Percentiles rank a stretch among this genome's conserved stretches.
Evolutionary conservation across 2,113 vertebrate genomes (phyloP).

Genomic region (Dromas ardeola): DNA sequence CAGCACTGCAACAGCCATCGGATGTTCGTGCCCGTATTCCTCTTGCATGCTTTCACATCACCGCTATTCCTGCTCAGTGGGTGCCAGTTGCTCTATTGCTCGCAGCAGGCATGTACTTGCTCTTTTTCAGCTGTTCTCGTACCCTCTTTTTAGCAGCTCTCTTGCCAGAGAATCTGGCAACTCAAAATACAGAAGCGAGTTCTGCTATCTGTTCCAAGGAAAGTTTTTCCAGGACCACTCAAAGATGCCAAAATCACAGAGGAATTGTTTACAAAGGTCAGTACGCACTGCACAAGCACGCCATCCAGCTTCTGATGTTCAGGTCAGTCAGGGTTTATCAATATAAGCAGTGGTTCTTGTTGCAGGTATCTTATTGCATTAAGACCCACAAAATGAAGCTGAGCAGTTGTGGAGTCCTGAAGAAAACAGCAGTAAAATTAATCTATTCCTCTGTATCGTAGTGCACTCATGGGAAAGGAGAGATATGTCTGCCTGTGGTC

Average conservation of each 20-base stretch:
- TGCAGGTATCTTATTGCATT: neutral
- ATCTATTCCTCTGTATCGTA: neutral
- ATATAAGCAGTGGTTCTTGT: neutral
- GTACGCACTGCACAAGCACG: neutral
- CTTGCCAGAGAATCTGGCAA: conserved; percentile 33
- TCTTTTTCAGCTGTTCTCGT: conserved; percentile 31
- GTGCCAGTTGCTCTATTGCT: neutral
- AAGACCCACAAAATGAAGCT: neutral
- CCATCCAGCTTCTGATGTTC: neutral
- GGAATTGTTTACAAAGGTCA: neutral
- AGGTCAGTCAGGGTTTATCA: neutral
- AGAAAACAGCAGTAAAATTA: neutral
- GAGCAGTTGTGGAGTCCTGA: neutral
- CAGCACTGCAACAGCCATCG: neutral
- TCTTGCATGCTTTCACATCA: neutral
- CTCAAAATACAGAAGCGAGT: neutral
- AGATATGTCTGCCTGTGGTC: neutral
- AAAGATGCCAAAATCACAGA: neutral
- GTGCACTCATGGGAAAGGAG: neutral
- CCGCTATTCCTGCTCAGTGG: neutral
- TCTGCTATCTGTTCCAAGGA: neutral
- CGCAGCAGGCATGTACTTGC: neutral
- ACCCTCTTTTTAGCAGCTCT: conserved; percentile 10
- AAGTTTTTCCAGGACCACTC: neutral
- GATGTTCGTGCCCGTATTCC: neutral